Conservation (phyloP, 2,888 invertebrate species). For the Scaptomyza polygonia region DNA sequence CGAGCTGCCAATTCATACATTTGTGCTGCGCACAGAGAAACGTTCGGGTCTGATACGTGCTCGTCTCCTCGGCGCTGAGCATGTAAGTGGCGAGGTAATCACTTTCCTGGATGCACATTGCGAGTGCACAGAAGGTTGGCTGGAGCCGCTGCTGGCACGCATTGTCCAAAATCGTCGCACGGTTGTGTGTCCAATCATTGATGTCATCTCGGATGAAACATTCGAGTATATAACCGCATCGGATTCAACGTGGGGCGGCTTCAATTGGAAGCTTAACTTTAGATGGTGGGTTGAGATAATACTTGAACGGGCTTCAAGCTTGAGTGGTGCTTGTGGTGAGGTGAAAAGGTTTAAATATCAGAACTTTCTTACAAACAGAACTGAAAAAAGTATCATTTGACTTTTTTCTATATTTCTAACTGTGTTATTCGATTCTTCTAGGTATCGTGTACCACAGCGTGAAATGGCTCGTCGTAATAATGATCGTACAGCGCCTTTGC, state of each 20-base stretch:
- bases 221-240: conserved; percentile 99
- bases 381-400: background rate
- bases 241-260: conserved; percentile 99
- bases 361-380: too few species aligned
- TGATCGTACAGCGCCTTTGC: conserved; percentile 95
- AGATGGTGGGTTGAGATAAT: conserved; percentile 89
- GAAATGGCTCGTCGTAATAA: conserved; percentile 97
- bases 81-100: conserved; percentile 88
- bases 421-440: conserved; percentile 75
- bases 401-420: background rate
- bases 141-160: conserved; percentile 96
- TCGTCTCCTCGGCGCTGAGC: conserved; percentile 95
- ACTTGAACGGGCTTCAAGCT: too few species aligned
- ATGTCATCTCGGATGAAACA: conserved; percentile 99
- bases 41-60: conserved; percentile 98
- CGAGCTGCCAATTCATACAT: conserved; percentile 93
- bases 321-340: too few species aligned
- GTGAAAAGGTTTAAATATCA: background rate
- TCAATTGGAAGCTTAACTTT: conserved; percentile 99
- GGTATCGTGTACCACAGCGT: conserved; percentile 98
- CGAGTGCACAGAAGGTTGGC: conserved; percentile 95
- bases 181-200: conserved; percentile 99
- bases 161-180: conserved; percentile 96
- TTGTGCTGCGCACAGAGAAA: conserved; percentile 94
- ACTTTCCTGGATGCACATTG: conserved; percentile 85